Evolutionary conservation across 2,113 vertebrate genomes (phyloP), one percentile per base, ranked within the genome.

Genomic region (Python bivittatus): DNA sequence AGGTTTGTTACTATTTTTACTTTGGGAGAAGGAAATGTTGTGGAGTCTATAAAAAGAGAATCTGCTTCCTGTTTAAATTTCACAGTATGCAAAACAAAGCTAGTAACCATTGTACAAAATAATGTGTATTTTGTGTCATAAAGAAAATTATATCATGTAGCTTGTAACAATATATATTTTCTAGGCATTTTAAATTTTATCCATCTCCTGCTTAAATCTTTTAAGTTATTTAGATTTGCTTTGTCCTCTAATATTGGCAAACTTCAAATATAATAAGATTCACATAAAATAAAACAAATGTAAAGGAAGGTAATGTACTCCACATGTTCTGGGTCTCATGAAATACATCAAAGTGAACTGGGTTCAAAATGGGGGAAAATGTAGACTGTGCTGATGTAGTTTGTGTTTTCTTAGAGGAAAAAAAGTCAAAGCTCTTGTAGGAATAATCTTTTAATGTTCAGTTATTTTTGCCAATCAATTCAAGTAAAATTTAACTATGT

Each of bases 291-390:
- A 89, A 89, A 88, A 52, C 13, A 89, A 52, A 64, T 72, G 44
- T 2, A 53, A 72, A 89, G 88, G 61, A 72, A 72, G n/a, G 27
- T 89, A 89, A 72, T 89, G 13, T 72, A 89, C 72, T 89, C 20
- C 61, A 72, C 27, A 33, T 53, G 44, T 29, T 33, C 44, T 25
- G 29, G 22, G 29, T 33, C 12, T 44, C 23, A 33, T 15, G 11
- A 20, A 89, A 90, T 79, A 53, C 60, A 89, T 29, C 57, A 90
- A 54, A 90, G 88, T 53, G 29, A 33, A n/a, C 2, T 88, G 56
- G 33, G 64, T 79, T 90, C n/a, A 79, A 79, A 79, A 56, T 54
- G 29, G 27, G n/a, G 11, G 52, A 79, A 79, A 54, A 79, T 38
- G 20, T n/a, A 53, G 20, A 64, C 79, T 42, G 29, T 22, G 17